phyloP scores from a whole-genome alignment of 37 sponge, comb jelly and placozoan species.

The Ianthella basta region DNA sequence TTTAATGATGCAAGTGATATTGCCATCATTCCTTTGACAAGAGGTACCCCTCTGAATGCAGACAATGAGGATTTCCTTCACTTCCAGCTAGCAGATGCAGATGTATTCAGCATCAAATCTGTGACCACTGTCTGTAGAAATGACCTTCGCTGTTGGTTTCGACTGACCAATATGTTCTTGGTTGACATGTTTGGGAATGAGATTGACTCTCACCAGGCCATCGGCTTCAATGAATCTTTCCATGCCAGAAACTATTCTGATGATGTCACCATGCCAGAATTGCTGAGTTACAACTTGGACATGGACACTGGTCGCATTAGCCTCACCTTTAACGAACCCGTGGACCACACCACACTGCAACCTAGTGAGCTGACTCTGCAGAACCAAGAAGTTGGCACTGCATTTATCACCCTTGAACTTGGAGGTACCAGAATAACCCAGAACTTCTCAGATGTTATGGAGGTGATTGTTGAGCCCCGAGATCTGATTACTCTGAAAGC shows the following conservation, averaged over 20 bases:
- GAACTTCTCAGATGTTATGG: conserved; percentile 8
- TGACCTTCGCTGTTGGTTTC: conserved; percentile 58
- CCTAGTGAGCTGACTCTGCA: conserved; percentile 42
- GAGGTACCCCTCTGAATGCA: conserved; percentile 45
- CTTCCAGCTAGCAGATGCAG: conserved; percentile 44
- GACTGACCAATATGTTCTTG: conserved; percentile 53
- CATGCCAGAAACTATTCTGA: conserved; percentile 36
- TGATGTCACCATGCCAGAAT: conserved; percentile 66
- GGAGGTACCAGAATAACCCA: conserved; percentile 2
- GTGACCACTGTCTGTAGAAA: conserved; percentile 53
- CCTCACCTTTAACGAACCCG: conserved; percentile 84
- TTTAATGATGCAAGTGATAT: neutral
- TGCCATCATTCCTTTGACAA: conserved; percentile 35
- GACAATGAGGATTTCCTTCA: conserved; percentile 46
- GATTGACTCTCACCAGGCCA: neutral
- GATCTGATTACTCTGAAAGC: conserved; percentile 77
- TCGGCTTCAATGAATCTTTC: neutral
- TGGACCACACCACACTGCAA: conserved; percentile 57
- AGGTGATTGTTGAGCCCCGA: conserved; percentile 25
- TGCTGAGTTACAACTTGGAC: conserved; percentile 65
- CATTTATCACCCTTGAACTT: conserved; percentile 16
- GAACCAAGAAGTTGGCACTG: neutral
- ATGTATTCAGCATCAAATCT: conserved; percentile 71
- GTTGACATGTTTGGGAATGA: conserved; percentile 84
- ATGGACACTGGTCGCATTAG: conserved; percentile 63